Conservation (phyloP, 2,797 vertebrate species). For the Nyctibius grandis region DNA sequence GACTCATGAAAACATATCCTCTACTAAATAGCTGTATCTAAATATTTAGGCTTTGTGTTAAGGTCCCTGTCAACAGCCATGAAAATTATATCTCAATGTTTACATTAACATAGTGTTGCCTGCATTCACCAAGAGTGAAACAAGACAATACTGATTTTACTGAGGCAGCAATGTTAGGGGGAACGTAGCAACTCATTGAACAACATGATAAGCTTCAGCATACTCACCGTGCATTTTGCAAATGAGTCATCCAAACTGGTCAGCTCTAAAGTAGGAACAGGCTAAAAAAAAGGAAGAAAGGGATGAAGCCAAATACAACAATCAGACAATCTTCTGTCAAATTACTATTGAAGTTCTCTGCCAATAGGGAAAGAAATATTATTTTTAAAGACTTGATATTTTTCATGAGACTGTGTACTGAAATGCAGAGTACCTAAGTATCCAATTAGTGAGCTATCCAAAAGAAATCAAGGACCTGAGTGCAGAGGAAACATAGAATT, state of each 20-base stretch:
- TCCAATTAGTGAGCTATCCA: neutral
- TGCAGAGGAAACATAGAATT: conserved; percentile 18
- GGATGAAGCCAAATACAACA: neutral
- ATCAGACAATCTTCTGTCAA: neutral
- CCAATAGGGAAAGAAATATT: neutral
- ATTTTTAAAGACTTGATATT: neutral
- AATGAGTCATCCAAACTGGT: neutral
- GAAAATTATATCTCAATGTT: neutral
- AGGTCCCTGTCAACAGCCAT: neutral
- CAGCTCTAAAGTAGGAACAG: neutral
- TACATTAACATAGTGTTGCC: neutral
- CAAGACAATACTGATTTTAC: neutral
- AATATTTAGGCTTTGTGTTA: neutral
- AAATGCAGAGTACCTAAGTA: neutral
- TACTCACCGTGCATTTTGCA: neutral
- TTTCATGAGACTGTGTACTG: neutral
- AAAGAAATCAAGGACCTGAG: conserved; percentile 14
- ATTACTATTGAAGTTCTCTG: neutral
- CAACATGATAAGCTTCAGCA: neutral
- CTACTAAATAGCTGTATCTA: neutral
- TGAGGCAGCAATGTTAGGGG: neutral
- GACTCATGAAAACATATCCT: neutral
- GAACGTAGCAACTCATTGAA: neutral
- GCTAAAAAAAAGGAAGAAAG: neutral
- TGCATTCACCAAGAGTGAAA: neutral